Conservation (phyloP, 2,888 invertebrate genomes). For the Bombylius major region DNA sequence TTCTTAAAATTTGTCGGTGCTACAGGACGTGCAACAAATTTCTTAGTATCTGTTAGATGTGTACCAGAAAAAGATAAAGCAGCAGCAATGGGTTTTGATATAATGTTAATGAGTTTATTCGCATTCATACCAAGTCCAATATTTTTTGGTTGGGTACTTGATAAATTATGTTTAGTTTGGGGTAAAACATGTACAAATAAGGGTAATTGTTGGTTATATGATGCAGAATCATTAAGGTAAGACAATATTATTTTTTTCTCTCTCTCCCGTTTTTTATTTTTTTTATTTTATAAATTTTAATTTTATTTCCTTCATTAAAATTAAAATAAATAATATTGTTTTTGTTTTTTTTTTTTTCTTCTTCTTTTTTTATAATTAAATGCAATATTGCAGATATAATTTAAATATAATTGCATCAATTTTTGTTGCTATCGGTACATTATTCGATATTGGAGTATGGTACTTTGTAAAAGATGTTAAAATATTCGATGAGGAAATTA, state of each 20-base stretch:
- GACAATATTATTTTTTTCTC: not conserved
- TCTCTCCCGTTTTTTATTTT: not conserved
- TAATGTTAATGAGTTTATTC: slow-evolving; percentile 54
- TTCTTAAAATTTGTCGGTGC: slow-evolving; percentile 46
- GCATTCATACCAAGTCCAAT: slow-evolving; percentile 68
- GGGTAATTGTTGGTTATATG: slow-evolving; percentile 64
- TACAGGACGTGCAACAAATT: slow-evolving; percentile 49
- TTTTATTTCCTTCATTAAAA: not conserved
- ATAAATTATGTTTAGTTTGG: slow-evolving; percentile 54
- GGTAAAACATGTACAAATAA: slow-evolving; percentile 55
- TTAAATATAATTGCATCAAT: slow-evolving; percentile 53
- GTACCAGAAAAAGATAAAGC: slow-evolving; percentile 62
- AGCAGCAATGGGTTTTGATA: slow-evolving; percentile 55
- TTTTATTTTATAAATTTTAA: not conserved
- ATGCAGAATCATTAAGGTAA: slow-evolving; percentile 45
- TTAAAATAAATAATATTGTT: too few species aligned
- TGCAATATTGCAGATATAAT: slow-evolving; percentile 37
- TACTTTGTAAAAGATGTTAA: slow-evolving; percentile 54
- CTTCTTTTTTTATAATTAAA: not conserved
- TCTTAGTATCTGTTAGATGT: slow-evolving; percentile 49
- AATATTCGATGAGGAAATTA: slow-evolving; percentile 51
- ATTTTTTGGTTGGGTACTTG: slow-evolving; percentile 57
- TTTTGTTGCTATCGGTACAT: slow-evolving; percentile 48
- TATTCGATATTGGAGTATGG: slow-evolving; percentile 56
- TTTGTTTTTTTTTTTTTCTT: not conserved